Evolutionary conservation across 2,113 vertebrate species (phyloP), one percentile per base, ranked within the genome.

Genomic region (Sphaerodactylus townsendi): DNA sequence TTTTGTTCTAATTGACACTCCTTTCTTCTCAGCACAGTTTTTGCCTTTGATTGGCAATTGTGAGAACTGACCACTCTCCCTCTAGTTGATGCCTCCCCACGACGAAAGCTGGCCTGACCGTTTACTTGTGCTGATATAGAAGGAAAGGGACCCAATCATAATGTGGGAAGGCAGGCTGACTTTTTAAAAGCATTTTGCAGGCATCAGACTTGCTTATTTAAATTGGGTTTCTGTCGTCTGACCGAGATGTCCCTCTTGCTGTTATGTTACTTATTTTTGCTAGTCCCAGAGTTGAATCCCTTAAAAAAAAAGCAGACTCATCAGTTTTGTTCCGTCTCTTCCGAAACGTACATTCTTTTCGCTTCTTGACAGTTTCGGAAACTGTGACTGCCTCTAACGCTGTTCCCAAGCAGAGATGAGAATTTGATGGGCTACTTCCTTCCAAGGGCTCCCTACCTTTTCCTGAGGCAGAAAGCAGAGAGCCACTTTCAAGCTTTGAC

Each of bases 401-500:
- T 78, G 28, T 71, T 78, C 33, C 30, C n/a, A 50, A 68, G 9
- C 30, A 62, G 25, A 77, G 48, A 15, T 56, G 74, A 77, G 77
- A 65, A 77, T 3, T 44, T 25, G 64, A 37, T 41, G 37, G 21
- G 41, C 10, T 30, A 13, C 30, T 84, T 56, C 50, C 14, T 78
- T 30, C 53, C 50, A 70, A 70, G 11, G 1, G 44, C 37, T 70
- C 14, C 25, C 23, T 59, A 44, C 35, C 48, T 59, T 70, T 77
- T 68, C 28, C 17, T 41, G 9, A 30, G 17, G 10, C 17, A 41
- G 50, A 83, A 56, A 19, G 46, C 59, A 70, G 10, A 28, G n/a
- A 8, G 44, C 83, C 46, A 64, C n/a, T 48, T 78, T 78, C 39
- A 71, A 62, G 39, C n/a, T 84, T 78, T 78, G 83, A 84, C 83